Base-by-base conservation (phyloP, 1,140 invertebrate genomes). In the Dendroctonus ponderosae region DNA sequence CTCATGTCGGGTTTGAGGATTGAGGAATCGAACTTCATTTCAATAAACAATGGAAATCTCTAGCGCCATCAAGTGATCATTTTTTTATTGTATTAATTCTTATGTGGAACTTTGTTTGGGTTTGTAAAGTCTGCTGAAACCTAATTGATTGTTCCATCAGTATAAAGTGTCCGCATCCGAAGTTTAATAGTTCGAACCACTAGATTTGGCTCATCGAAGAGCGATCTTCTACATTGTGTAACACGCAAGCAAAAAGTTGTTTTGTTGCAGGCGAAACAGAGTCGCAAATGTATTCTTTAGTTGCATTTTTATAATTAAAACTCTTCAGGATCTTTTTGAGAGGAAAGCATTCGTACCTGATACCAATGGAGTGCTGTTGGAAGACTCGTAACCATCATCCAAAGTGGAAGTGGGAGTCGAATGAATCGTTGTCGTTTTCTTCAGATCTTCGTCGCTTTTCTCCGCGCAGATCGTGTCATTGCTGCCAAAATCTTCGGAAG, bases 341-440 rank as follows among this genome's bases (percentile, higher is more conserved):
- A 2, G 44, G 0, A 39, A 6, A 54, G 0, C n/a, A 60, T 38
- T 57, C 70, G 75, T 71, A 81, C 81, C 81, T 68, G 81, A 80
- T 66, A 81, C 81, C 62, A 80, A 78, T 5, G 81, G 81, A 7
- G 80, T 82, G 70, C 80, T 82, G 72, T 82, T 82, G n/a, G 79
- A 82, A 26, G 80, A 82, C 39, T 80, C 81, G 64, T 83, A 83
- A 6, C 81, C 81, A 70, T 83, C 81, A 67, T 83, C 81, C n/a
- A 82, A 67, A 38, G 77, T 78, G 5, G 78, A 78, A 14, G 77
- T 78, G 2, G 78, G 74, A 37, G 75, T 77, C 8, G 74, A 75
- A 56, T 77, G 72, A 15, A 74, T 67, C 38, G 74, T 75, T 8
- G 61, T 59, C 12, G 15, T 46, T 61, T 72, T 75, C 41, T 73